Percentiles rank a stretch among this genome's conserved stretches.
These are phyloP conservation scores for Poeciliopsis presidionis DNA, from an alignment of 2,797 vertebrate species.

Conservation along the genomic window DNA sequence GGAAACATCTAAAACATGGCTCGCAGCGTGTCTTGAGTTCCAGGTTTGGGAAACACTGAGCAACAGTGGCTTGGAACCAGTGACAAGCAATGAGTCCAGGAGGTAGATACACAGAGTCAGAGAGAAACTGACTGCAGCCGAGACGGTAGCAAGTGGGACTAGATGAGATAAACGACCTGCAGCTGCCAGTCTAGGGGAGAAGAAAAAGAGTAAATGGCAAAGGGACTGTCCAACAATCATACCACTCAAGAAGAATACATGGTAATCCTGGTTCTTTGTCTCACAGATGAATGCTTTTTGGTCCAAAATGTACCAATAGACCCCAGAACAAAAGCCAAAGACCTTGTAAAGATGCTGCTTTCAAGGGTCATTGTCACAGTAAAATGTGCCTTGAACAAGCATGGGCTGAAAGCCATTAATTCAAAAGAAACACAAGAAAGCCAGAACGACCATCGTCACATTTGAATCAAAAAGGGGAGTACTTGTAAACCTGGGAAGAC, in stretches of 20 bases:
- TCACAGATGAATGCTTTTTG: neutral
- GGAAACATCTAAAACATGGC: no score
- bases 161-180: no score
- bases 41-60: no score
- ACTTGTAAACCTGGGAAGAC: neutral
- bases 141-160: no score
- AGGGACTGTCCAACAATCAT: neutral
- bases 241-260: neutral
- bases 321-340: neutral
- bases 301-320: neutral
- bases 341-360: neutral
- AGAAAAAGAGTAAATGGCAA: no score
- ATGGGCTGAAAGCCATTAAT: neutral
- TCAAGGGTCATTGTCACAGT: neutral
- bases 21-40: no score
- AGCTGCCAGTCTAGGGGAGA: no score
- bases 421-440: neutral
- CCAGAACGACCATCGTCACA: neutral
- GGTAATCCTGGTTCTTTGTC: neutral
- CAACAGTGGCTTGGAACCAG: no score
- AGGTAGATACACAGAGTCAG: no score
- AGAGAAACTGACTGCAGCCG: no score
- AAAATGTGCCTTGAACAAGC: neutral
- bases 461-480: neutral
- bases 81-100: no score